A percentile compares a stretch with the other conserved stretches of the same genome.
Evolutionary conservation across 2,113 vertebrate genomes (phyloP).

Genomic region (Mustela nigripes): DNA sequence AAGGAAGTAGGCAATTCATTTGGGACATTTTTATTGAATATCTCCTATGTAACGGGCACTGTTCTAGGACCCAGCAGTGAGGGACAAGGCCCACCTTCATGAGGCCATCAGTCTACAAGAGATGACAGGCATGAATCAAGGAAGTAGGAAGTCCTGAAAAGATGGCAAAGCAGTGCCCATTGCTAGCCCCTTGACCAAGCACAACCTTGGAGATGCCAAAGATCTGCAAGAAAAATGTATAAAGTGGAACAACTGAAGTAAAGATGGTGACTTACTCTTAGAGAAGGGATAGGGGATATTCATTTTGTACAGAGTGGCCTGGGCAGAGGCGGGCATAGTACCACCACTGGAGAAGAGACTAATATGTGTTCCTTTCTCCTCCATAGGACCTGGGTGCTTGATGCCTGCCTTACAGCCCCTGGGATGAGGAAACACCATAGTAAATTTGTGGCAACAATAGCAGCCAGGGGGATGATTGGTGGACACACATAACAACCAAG

Average conservation of each 20-base stretch:
- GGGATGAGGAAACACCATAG: neutral
- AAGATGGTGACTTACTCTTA: neutral
- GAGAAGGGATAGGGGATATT: neutral
- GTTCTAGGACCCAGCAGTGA: neutral
- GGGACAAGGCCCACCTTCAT: neutral
- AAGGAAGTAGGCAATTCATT: neutral
- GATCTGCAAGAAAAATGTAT: neutral
- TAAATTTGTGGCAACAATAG: neutral
- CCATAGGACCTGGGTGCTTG: neutral
- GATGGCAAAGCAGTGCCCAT: too few relatives aligned
- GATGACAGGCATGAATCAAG: neutral
- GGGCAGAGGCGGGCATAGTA: neutral
- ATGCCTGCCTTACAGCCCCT: neutral
- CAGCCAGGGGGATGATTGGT: neutral
- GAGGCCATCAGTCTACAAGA: neutral
- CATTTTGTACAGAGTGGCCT: neutral
- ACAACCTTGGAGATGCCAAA: neutral
- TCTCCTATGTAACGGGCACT: neutral
- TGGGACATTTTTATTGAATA: neutral
- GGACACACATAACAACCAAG: neutral
- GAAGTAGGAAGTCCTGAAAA: neutral
- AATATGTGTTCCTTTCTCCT: neutral
- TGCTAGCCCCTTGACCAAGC: neutral
- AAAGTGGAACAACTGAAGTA: neutral
- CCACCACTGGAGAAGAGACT: neutral